Conservation (phyloP, 2,113 vertebrate genomes). For the Poeciliopsis retropinna region DNA sequence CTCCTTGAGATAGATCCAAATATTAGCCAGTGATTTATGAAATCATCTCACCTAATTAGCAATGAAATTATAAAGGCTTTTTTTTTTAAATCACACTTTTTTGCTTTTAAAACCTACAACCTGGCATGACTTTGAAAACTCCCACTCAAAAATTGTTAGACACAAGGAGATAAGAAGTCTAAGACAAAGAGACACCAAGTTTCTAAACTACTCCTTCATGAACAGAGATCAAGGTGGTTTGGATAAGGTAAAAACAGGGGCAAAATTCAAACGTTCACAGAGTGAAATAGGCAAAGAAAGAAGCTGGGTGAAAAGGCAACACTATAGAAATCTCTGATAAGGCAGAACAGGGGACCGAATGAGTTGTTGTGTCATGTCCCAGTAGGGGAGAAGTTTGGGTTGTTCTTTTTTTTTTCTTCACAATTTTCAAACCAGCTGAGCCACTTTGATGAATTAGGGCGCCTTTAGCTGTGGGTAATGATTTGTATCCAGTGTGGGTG, state of each 20-base stretch:
- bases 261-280: background rate
- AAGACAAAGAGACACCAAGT: background rate
- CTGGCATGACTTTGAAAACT: background rate
- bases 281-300: background rate
- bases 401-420: slow-evolving; percentile 27
- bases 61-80: too few species aligned
- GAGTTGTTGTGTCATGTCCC: slow-evolving; percentile 34
- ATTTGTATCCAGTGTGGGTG: slow-evolving; percentile 53
- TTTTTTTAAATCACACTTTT: too few species aligned
- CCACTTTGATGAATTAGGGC: slow-evolving; percentile 41
- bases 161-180: background rate
- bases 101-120: background rate
- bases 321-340: slow-evolving; percentile 34
- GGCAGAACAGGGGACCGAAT: slow-evolving; percentile 12
- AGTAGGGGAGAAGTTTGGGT: slow-evolving; percentile 13
- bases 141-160: background rate
- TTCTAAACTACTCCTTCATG: background rate
- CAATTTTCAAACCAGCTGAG: slow-evolving; percentile 26
- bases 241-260: background rate
- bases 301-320: slow-evolving; percentile 4
- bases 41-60: too few species aligned
- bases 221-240: background rate
- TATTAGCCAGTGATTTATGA: too few species aligned
- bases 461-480: slow-evolving; percentile 44
- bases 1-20: too few species aligned